A percentile compares a stretch with the other conserved stretches of the same genome.
phyloP scores from a whole-genome alignment of 2,113 vertebrate genomes.

The Garra rufa region DNA sequence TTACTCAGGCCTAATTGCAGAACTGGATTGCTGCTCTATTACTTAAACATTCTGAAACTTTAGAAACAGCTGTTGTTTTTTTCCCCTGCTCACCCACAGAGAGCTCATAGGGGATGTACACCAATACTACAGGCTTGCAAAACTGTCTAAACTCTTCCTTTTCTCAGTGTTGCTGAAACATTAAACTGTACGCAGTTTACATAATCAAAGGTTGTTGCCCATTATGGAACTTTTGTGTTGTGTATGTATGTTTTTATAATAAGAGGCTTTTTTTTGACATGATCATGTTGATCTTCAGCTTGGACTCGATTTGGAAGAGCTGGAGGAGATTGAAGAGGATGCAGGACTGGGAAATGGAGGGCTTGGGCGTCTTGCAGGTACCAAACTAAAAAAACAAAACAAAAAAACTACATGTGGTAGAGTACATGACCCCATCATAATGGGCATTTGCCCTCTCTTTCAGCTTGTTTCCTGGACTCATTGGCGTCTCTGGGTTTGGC shows the following conservation, averaged over 20 bases:
- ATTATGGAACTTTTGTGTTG: neutral
- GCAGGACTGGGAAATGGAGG: slow-evolving; percentile 89
- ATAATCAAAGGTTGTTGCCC: neutral
- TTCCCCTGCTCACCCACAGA: slow-evolving; percentile 21
- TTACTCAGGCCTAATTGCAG: neutral
- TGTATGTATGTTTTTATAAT: neutral
- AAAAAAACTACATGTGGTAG: neutral
- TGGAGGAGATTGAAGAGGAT: slow-evolving; percentile 90
- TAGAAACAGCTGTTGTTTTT: slow-evolving; percentile 32
- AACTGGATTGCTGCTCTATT: neutral
- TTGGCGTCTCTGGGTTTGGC: slow-evolving; percentile 88
- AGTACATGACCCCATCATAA: neutral
- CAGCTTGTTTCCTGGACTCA: slow-evolving; percentile 90
- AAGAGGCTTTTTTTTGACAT: neutral
- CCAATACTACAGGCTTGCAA: neutral
- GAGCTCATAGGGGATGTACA: slow-evolving; percentile 1
- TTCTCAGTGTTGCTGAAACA: neutral
- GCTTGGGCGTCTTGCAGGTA: slow-evolving; percentile 87
- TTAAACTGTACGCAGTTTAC: neutral
- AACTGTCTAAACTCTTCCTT: slow-evolving; percentile 15
- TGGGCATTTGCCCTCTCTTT: neutral
- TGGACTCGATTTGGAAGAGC: slow-evolving; percentile 87
- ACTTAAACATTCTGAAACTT: slow-evolving; percentile 30
- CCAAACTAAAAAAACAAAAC: neutral
- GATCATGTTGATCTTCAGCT: slow-evolving; percentile 66